Evolutionary conservation across 2,797 vertebrate genomes (phyloP), one percentile per base, ranked within the genome.

Genomic region (Sebastes nivosus): DNA sequence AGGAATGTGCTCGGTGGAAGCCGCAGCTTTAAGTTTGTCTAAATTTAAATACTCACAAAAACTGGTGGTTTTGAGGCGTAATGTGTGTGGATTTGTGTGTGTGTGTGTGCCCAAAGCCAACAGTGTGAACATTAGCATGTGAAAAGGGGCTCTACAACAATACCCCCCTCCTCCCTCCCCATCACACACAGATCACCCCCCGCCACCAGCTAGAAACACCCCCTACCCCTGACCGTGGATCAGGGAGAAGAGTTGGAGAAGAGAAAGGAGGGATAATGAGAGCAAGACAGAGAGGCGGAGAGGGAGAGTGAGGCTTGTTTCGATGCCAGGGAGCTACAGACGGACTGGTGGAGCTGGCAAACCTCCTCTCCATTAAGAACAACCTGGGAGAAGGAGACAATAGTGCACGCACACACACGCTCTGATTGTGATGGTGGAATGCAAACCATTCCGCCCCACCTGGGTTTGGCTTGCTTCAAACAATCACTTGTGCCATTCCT

Each of bases 71-170:
- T 65, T 65, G 63, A 77, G 60, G 79, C 42, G 61, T 91, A 88
- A 88, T 79, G 75, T 82, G 84, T 79, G 68, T 76, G 79, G 67
- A 79, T 80, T 52, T 75, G 75, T 67, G 36, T 29, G 29, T n/a
- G 67, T 80, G 84, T 61, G 30, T 72, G 76, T 81, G 87, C 66
- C 78, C 81, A 72, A 87, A 91, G 80, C 88, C 86, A 86, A 88
- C 83, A 84, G 79, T 69, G 81, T n/a, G 24, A 50, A 74, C 77
- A 95, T 95, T 95, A 92, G 91, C 94, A 95, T 95, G 85, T 94
- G 93, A 94, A 94, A 93, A 80, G 79, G 79, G 30, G 58, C 75
- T 85, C 72, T 54, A 68, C 87, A 91, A 95, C 93, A 94, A 94
- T 93, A 82, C 55, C 77, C 82, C 66, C 63, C 58, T 14, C 4